Evolutionary conservation across 2,888 invertebrate genomes (phyloP).

Genomic region (Syritta pipiens): DNA sequence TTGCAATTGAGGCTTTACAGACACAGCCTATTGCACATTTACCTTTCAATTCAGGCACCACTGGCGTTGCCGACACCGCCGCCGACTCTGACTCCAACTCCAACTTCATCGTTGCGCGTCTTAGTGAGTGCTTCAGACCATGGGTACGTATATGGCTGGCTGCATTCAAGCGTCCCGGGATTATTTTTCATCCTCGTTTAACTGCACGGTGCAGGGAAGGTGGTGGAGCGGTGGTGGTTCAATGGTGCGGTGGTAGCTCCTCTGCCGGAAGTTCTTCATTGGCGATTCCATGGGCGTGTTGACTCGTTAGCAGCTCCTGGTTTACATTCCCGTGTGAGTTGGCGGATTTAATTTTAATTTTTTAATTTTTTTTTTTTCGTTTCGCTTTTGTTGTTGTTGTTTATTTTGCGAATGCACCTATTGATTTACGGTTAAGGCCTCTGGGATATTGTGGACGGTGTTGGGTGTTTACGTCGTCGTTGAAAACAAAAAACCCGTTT

Average conservation of each 20-base stretch:
- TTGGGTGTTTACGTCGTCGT: no score
- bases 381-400: no score
- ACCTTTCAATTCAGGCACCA: no score
- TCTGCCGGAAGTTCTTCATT: slow-evolving; percentile 66
- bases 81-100: slow-evolving; percentile 10
- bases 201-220: slow-evolving; percentile 15
- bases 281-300: slow-evolving; percentile 60
- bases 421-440: no score
- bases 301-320: slow-evolving; percentile 59
- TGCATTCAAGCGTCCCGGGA: slow-evolving; percentile 54
- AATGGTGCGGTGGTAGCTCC: slow-evolving; percentile 6
- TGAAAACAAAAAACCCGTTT: no score
- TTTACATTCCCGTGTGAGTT: slow-evolving; percentile 16
- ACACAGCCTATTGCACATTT: slow-evolving; percentile 28
- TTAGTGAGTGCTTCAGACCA: background rate
- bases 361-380: no score
- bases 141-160: slow-evolving; percentile 10
- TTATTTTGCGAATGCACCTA: no score
- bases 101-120: background rate
- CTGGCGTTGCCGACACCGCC: background rate
- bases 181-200: slow-evolving; percentile 66
- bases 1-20: slow-evolving; percentile 41
- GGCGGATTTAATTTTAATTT: slow-evolving; percentile 28
- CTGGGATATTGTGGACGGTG: no score
- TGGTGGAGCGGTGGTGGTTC: background rate